phyloP scores from a whole-genome alignment of 2,113 vertebrate species.

The Empidonax traillii region DNA sequence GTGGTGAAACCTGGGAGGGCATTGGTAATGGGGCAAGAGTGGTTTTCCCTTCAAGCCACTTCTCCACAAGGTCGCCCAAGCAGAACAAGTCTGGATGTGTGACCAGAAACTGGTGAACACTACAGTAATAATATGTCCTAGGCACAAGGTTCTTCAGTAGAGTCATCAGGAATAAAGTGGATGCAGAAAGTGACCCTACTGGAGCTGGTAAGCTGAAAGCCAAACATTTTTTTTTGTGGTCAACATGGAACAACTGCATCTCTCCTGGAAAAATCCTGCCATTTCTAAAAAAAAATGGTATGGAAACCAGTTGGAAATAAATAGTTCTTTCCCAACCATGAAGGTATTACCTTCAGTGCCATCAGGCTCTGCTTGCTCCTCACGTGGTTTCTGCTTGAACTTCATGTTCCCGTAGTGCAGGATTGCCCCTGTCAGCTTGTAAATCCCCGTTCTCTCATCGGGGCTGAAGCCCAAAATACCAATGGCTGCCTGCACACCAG shows the following conservation, averaged over 20 bases:
- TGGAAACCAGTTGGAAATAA: neutral
- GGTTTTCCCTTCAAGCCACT: neutral
- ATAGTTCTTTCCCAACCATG: neutral
- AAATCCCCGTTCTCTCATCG: conserved; percentile 73
- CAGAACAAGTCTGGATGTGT: neutral
- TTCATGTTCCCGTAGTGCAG: conserved; percentile 79
- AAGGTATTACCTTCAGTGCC: conserved; percentile 70
- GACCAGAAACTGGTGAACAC: neutral
- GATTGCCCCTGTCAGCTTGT: conserved; percentile 72
- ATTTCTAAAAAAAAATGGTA: neutral
- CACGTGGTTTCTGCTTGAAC: conserved; percentile 78
- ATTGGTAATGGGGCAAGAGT: neutral
- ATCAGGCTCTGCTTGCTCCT: conserved; percentile 78
- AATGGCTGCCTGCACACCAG: conserved; percentile 69
- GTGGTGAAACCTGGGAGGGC: neutral
- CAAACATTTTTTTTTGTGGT: neutral
- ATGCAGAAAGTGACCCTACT: neutral
- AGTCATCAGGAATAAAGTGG: neutral
- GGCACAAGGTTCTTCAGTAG: neutral
- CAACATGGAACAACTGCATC: neutral
- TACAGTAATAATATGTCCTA: neutral
- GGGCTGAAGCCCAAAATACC: conserved; percentile 75
- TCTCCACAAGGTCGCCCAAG: neutral
- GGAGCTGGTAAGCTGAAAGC: neutral
- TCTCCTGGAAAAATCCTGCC: neutral